A percentile compares a stretch with the other conserved stretches of the same genome.
These are phyloP conservation scores for Dysdera silvatica DNA, from an alignment of 1,140 invertebrate genomes.

Conservation along the genomic window DNA sequence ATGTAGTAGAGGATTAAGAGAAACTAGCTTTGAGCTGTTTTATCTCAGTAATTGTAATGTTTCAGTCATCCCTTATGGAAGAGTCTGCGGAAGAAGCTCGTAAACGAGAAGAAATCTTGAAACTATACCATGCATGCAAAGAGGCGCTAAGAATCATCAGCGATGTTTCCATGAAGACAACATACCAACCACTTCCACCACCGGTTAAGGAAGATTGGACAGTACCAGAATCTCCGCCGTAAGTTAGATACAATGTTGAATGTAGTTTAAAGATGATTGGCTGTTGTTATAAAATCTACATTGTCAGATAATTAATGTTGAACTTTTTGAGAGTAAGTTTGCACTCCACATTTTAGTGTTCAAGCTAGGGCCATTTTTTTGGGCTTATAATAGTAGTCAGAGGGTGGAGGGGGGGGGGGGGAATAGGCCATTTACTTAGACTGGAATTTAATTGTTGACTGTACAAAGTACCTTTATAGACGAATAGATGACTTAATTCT, in stretches of 20 bases:
- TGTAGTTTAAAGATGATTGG: neutral
- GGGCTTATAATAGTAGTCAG: too few relatives aligned
- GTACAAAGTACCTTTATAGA: too few relatives aligned
- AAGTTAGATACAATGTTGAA: neutral
- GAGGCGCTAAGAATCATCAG: slow-evolving; percentile 94
- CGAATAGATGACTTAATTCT: too few relatives aligned
- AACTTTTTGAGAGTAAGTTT: too few relatives aligned
- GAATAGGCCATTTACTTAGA: too few relatives aligned
- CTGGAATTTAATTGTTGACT: too few relatives aligned
- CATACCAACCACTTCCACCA: slow-evolving; percentile 66
- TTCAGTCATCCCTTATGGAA: slow-evolving; percentile 93
- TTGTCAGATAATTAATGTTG: neutral
- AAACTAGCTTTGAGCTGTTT: too few relatives aligned
- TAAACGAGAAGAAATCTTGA: slow-evolving; percentile 93
- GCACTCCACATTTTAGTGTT: too few relatives aligned
- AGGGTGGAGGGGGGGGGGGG: too few relatives aligned
- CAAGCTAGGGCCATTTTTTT: too few relatives aligned
- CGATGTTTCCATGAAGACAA: slow-evolving; percentile 93
- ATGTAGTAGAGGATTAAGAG: too few relatives aligned
- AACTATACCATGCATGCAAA: slow-evolving; percentile 99
- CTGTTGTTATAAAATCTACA: neutral
- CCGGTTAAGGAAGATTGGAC: slow-evolving; percentile 49
- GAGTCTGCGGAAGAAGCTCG: slow-evolving; percentile 93
- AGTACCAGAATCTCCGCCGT: slow-evolving; percentile 30
- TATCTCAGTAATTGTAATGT: slow-evolving; percentile 13